Conservation (phyloP, 2,113 vertebrate genomes). For the Megaleporinus macrocephalus region DNA sequence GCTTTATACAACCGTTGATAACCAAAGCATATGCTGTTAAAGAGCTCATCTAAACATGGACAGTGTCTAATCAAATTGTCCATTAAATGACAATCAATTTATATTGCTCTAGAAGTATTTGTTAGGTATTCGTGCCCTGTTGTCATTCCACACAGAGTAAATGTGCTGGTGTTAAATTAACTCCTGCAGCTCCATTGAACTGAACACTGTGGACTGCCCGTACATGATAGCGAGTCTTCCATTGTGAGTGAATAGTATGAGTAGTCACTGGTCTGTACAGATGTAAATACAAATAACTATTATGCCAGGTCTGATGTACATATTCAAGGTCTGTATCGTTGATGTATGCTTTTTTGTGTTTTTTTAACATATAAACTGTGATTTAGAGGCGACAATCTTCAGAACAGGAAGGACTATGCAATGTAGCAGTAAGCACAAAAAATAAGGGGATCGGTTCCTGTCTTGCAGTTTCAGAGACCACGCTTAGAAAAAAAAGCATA, state of each 20-base stretch:
- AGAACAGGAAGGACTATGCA: slow-evolving; percentile 73
- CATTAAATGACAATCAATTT: slow-evolving; percentile 71
- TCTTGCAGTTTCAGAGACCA: neutral
- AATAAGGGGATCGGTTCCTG: neutral
- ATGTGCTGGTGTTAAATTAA: neutral
- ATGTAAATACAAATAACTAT: slow-evolving; percentile 59
- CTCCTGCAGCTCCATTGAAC: neutral
- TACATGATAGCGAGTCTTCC: slow-evolving; percentile 71
- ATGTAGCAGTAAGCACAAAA: slow-evolving; percentile 47
- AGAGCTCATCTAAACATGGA: slow-evolving; percentile 17
- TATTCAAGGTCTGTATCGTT: slow-evolving; percentile 41
- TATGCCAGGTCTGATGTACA: slow-evolving; percentile 51
- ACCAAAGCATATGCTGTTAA: neutral
- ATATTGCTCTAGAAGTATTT: slow-evolving; percentile 51
- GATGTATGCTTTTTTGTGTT: slow-evolving; percentile 46
- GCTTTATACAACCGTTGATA: neutral
- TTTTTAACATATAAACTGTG: slow-evolving; percentile 69
- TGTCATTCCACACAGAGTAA: neutral
- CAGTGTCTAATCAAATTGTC: slow-evolving; percentile 49
- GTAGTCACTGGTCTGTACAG: slow-evolving; percentile 62
- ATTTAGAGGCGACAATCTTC: slow-evolving; percentile 79
- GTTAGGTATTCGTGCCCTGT: slow-evolving; percentile 10
- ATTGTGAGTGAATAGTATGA: slow-evolving; percentile 57
- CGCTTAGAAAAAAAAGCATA: neutral
- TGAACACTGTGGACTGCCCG: neutral